Percentiles rank a stretch among this genome's conserved stretches.
Evolutionary conservation across 2,888 invertebrate genomes (phyloP).

Genomic region (Athalia cordata): DNA sequence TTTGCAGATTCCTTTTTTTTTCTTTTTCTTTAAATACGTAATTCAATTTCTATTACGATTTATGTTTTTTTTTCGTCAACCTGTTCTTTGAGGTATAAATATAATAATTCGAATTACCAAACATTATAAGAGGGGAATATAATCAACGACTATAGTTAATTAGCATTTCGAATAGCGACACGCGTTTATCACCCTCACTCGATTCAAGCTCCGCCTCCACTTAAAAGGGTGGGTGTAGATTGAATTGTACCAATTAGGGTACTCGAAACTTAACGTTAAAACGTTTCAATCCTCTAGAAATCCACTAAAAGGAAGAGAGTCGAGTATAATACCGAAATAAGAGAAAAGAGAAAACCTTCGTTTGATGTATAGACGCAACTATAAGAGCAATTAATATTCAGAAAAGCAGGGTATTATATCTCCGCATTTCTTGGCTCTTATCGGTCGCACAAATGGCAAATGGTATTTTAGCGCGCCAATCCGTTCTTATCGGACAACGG

Average conservation of each 20-base stretch:
- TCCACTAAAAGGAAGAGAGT: neutral
- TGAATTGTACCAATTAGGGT: constrained; percentile 1
- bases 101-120: no score
- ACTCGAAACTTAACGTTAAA: constrained; percentile 3
- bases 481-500: constrained; percentile 16
- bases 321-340: neutral
- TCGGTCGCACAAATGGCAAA: constrained; percentile 23
- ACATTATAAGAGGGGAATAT: no score
- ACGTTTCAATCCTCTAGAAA: constrained; percentile 1
- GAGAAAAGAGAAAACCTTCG: neutral
- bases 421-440: constrained; percentile 19
- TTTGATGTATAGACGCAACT: neutral
- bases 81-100: no score
- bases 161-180: no score
- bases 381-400: constrained; percentile 27
- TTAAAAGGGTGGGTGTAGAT: neutral
- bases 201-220: no score
- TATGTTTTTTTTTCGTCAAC: no score
- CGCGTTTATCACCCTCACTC: no score
- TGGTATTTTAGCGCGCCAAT: constrained; percentile 11
- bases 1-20: no score
- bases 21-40: no score
- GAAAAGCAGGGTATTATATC: constrained; percentile 14
- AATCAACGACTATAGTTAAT: no score
- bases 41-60: no score